Evolutionary conservation across 1,140 invertebrate species (phyloP), one percentile per base, ranked within the genome.

Genomic region (Euwallacea similis): DNA sequence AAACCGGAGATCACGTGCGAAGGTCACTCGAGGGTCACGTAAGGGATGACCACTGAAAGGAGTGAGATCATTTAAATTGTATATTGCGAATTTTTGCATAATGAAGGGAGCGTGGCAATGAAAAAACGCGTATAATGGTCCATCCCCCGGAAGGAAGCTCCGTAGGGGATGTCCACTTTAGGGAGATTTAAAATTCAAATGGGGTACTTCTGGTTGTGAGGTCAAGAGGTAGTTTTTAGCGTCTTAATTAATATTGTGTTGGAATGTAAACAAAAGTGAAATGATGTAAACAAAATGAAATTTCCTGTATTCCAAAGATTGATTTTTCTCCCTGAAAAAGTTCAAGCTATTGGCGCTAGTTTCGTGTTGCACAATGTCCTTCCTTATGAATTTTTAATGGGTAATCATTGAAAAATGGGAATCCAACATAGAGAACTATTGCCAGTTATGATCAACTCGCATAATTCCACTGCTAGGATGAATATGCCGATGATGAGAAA

Each of bases 21-120:
- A 46, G 43, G 60, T 44, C 58, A 41, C 9, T 9, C 7, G 58
- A 33, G 11, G 13, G 41, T 33, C 21, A 33, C 9, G 46, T 15
- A 47, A 63, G 61, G 61, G 43, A 46, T 47, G 33, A 63, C 8
- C 61, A 44, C 7, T 42, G 10, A 60, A 42, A 60, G 58, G 58
- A 60, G 21, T 42, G 58, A 60, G 61, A 21, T 63, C 42, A 63
- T 63, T 63, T 63, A 42, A 63, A 63, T 63, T 63, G 61, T 46
- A 63, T 63, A 63, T 63, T 15, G 61, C 61, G 8, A 63, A 63
- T 46, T 63, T 63, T 46, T 63, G 61, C 61, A 63, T 63, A 63
- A 63, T 46, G 16, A 7, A 63, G 9, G 61, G 43, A 44, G 61
- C 42, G 61, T 46, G 61, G 13, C 61, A 13, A 21, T 63, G 44